Evolutionary conservation across 2,113 vertebrate species (phyloP), one percentile per base, ranked within the genome.

Genomic region (Numenius arquata): DNA sequence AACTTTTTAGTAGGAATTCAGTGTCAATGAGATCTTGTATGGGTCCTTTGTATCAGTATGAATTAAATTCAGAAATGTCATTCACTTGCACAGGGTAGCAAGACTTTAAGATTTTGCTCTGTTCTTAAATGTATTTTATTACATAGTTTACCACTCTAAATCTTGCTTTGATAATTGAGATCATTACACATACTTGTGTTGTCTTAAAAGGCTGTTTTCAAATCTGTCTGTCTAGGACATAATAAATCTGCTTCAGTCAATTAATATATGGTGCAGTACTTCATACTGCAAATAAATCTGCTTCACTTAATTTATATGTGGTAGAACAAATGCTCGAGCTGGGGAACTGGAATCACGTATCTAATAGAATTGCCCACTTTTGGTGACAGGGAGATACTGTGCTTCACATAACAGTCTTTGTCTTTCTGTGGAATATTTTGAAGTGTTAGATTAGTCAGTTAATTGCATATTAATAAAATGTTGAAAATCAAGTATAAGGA

Each of bases 281-380:
- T 88, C 53, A 77, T 77, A 50, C 55, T 86, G 29, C 59, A 92
- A 95, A 85, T 90, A 95, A 90, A 92, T 74, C 41, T 86, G 26
- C 41, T 84, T 93, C 55, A 50, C 29, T 47, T 88, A 80, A 74
- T 92, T 86, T 85, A 55, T 59, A 62, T 32, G 7, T 34, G 21
- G 22, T 70, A 85, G 38, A 93, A 32, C 23, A 84, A 85, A 61
- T 83, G 8, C 32, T 74, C 88, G 43, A 78, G 43, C n/a, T 93
- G 38, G 32, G 32, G 72, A 89, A 71, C 30, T 58, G 27, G 66
- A 79, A 36, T 77, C 5, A 23, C 22, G 2, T 83, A 17, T 76
- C 17, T 77, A 65, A 48, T 30, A 52, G 21, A 78, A 30, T n/a
- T 84, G 30, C 23, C 29, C 27, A 6, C 36, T 78, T 90, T 34